Evolutionary conservation across 37 sponge, comb jelly and placozoan species (phyloP), one percentile per base, ranked within the genome.

Genomic region (Mnemiopsis leidyi): DNA sequence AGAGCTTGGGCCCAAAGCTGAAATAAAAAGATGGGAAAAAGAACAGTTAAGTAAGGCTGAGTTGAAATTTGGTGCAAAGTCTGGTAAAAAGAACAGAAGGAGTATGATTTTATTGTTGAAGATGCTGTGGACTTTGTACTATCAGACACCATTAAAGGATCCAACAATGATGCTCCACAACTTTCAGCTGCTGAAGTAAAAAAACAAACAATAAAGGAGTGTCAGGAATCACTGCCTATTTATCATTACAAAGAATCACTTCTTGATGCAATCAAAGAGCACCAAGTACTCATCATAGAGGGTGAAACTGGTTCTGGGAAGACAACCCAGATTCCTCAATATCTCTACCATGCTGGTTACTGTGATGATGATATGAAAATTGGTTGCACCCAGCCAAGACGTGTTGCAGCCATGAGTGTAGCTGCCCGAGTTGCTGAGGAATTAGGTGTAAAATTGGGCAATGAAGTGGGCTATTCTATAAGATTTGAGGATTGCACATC

Each of bases 391-490:
- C 99, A 99, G 93, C 99, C 99, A 29, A 93, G 99, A 16, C 93
- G 99, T 92, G 99, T 99, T 33, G 99, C 99, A 23, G 99, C 99
- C 36, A 99, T 99, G 99, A 99, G 99, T 94, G 99, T 99, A n/a
- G 96, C 99, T 68, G 97, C 99, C 68, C 93, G 99, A 61, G 99
- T 99, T 2, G 94, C 99, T 0, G 95, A 97, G 36, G 99, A 99
- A 76, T 95, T 99, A 94, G 96, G 95, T 31, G 97, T 96, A 16
- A 99, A 99, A 68, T 88, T 99, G 31, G 99, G 99, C 0, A 96
- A 96, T 95, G 99, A 99, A 93, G 97, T 98, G 94, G 99, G 99
- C 2, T 99, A 97, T 61, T 95, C 95, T 39, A 99, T 99, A 34
- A 75, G 99, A 24, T 99, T 99, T 96, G 99, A 99, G 39, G 99